Evolutionary conservation across 2,113 vertebrate genomes (phyloP), one percentile per base, ranked within the genome.

Genomic region (Hemicordylus capensis): DNA sequence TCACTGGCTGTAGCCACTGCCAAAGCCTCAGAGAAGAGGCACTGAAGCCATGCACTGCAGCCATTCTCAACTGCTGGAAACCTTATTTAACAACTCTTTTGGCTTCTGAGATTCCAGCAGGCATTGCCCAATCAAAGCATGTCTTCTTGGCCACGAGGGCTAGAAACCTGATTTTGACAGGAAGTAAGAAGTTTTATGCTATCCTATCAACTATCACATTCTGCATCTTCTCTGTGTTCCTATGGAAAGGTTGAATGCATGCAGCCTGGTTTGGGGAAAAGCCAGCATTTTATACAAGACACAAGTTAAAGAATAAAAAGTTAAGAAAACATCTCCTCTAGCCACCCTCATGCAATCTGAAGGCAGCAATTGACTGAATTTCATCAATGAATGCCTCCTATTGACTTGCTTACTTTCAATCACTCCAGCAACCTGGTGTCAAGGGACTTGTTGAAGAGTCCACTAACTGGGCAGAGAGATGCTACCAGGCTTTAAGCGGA

Each of bases 401-500:
- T 89, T 92, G 82, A 91, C 90, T 70, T 8, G 76, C 80, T 90
- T 17, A 0, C 64, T 69, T 69, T 72, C 89, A 89, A 77, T 44
- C 85, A 81, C 12, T 61, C 63, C 58, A 39, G 39, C 75, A 3
- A 24, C 73, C 15, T 37, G 6, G 72, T 83, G 87, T 42, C 84
- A 81, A 86, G 84, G 59, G 85, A 87, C 19, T 56, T 9, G 83
- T 22, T 15, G 9, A 1, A 88, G 84, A 91, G 83, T 51, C 81
- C 64, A 58, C 85, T 92, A 80, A 90, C 87, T 1, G 79, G n/a
- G 81, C 83, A 91, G 79, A 39, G 84, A 90, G 88, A 91, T 81
- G 87, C 86, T 87, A 85, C 83, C 85, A 80, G 90, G 48, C 76
- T 91, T 90, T 86, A 86, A 86, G 90, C 67, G 83, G 90, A 89